These are phyloP conservation scores for Heterohyrax brucei DNA, from an alignment of 2,797 vertebrate species.

Conservation along the genomic window DNA sequence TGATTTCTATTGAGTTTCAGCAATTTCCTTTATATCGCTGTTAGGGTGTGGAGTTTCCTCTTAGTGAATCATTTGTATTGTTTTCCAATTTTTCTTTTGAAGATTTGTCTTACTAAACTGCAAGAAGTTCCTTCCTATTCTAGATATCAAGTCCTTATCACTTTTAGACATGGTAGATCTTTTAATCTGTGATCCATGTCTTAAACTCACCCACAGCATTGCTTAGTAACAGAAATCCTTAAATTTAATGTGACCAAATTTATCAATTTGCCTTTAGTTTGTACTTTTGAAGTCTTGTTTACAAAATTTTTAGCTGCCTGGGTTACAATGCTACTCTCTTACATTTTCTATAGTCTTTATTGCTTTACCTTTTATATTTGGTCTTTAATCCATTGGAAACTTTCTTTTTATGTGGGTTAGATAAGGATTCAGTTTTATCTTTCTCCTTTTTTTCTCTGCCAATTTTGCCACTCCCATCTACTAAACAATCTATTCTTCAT, in stretches of 20 bases:
- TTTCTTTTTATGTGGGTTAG: constrained; percentile 16
- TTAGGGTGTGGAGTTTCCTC: neutral
- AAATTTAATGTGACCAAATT: constrained; percentile 33
- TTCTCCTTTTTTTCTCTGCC: neutral
- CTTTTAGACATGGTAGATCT: neutral
- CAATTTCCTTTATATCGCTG: constrained; percentile 46
- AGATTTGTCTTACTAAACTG: neutral
- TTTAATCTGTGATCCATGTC: constrained; percentile 7
- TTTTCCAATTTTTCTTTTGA: constrained; percentile 1
- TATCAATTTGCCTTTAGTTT: constrained; percentile 18
- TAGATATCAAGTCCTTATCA: neutral
- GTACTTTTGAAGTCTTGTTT: constrained; percentile 40
- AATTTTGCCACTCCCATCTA: constrained; percentile 17
- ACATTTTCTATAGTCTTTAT: neutral
- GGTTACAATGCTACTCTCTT: neutral
- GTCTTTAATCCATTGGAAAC: constrained; percentile 3
- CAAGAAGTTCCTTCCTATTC: constrained; percentile 27
- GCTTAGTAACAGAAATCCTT: constrained; percentile 46
- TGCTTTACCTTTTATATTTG: neutral
- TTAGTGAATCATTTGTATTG: neutral
- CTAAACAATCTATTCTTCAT: neutral
- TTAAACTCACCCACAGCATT: constrained; percentile 11
- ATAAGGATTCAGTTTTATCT: neutral
- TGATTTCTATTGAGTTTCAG: neutral
- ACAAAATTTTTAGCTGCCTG: neutral